Base-by-base conservation (phyloP, 2,888 invertebrate species). In the Brenthis hecate region DNA sequence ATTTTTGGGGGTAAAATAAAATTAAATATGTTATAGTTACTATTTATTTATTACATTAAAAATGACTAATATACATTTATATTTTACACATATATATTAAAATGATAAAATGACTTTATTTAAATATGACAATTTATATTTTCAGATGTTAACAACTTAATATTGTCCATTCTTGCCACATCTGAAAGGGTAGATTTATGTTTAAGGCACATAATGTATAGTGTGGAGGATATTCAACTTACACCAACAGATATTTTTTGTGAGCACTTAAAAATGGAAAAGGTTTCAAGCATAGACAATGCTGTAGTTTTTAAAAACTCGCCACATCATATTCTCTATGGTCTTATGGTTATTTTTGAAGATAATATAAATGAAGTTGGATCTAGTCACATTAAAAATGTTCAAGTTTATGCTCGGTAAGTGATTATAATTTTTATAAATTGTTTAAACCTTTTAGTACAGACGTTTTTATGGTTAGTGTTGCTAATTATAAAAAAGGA, bases 361-460 rank as follows among this genome's bases (percentile, higher is more conserved):
- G 74, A 77, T 43, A 70, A 70, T 36, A 43, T 32, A 16, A 50
- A 50, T 32, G 62, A 72, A 14, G 66, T 63, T 2, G 43, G 64
- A 28, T 60, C 19, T 43, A 54, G 64, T 64, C 66, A 76, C 66
- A 70, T 70, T 14, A 70, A 75, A 47, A 69, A 70, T 14, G 54
- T 87, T 48, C 71, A 82, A 57, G 79, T 88, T 8, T 80, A 85
- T 69, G 80, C 86, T 73, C 87, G 90, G 92, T 91, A 80, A 72
- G 68, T 60, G 53, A 47, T 62, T 13, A 16, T 13, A 32, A 2
- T 70, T 19, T 65, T 16, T 28, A 3, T 54, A 54, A 32, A 43
- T 36, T 53, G 8, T 53, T 54, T 51, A 36, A 32, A 23, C 36
- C 8, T 36, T 36, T 36, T 36, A 6, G 36, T 36, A 36, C 36